These are phyloP conservation scores for Grammomys dolichurus DNA, from an alignment of 2,113 vertebrate genomes.

Conservation along the genomic window DNA sequence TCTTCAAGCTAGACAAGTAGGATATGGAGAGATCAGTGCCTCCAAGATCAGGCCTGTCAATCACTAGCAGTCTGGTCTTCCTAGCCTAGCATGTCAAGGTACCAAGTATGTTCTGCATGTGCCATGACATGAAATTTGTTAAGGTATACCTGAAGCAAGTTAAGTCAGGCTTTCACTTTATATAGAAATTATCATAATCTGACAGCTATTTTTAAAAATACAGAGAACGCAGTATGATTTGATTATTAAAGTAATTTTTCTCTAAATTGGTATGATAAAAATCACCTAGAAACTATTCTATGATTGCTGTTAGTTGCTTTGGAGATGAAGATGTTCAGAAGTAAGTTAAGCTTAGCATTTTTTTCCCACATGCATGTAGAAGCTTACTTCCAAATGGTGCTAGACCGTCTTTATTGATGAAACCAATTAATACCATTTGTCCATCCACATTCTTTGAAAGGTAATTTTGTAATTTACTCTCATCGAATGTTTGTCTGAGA, in stretches of 20 bases:
- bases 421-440: not conserved
- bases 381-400: not conserved
- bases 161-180: conserved; percentile 26
- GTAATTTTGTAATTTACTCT: not conserved
- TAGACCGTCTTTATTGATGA: conserved; percentile 5
- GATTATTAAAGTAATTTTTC: conserved; percentile 47
- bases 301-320: not conserved
- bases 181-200: not conserved
- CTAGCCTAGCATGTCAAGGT: not conserved
- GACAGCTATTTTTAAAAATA: conserved; percentile 35
- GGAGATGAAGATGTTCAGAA: conserved; percentile 30
- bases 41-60: not conserved
- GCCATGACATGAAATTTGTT: not conserved
- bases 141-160: not conserved
- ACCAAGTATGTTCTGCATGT: conserved; percentile 1
- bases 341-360: conserved; percentile 6
- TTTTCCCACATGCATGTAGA: not conserved
- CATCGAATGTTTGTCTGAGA: not conserved
- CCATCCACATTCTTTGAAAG: conserved; percentile 8
- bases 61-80: not conserved
- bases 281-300: conserved; percentile 41
- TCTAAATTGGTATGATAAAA: conserved; percentile 23
- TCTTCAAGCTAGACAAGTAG: not conserved
- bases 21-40: not conserved
- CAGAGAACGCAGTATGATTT: not conserved